phyloP scores from a whole-genome alignment of 2,797 vertebrate species.

The Lutjanus campechanus region DNA sequence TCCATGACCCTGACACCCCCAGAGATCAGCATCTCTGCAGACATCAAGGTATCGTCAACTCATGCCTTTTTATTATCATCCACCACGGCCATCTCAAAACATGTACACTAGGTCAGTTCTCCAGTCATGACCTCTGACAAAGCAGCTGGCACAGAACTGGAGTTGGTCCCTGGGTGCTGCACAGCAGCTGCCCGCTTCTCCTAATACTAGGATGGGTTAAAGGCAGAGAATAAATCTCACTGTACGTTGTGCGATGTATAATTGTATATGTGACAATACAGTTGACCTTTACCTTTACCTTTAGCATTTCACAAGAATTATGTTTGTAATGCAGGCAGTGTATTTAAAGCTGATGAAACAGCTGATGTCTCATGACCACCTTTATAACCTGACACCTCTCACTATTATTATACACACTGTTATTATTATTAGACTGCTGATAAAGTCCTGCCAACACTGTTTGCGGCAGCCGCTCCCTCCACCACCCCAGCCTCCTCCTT shows the following conservation, averaged over 20 bases:
- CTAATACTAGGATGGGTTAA: too few relatives aligned
- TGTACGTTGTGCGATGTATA: too few relatives aligned
- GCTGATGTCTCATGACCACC: conserved; percentile 7
- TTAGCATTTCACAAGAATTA: conserved; percentile 18
- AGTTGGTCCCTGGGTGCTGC: too few relatives aligned
- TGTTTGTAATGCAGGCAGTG: conserved; percentile 50
- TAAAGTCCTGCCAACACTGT: conserved; percentile 16
- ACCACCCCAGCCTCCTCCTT: neutral
- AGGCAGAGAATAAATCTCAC: too few relatives aligned
- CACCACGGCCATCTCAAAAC: neutral
- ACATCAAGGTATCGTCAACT: conserved; percentile 85
- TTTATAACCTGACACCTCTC: conserved; percentile 53
- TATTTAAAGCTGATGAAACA: conserved; percentile 61
- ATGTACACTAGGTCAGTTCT: too few relatives aligned
- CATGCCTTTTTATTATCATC: conserved; percentile 1
- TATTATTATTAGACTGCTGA: conserved; percentile 46
- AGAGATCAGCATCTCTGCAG: conserved; percentile 88
- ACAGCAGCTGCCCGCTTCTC: too few relatives aligned
- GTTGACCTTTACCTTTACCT: too few relatives aligned
- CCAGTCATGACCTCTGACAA: too few relatives aligned
- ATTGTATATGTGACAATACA: too few relatives aligned
- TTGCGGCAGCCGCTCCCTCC: neutral
- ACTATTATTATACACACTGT: conserved; percentile 50
- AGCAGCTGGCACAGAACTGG: too few relatives aligned
- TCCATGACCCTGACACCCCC: conserved; percentile 92